Conservation (phyloP, 30 jellyfish, hydroid and myxozoan genomes). For the Rhopilema esculentum region DNA sequence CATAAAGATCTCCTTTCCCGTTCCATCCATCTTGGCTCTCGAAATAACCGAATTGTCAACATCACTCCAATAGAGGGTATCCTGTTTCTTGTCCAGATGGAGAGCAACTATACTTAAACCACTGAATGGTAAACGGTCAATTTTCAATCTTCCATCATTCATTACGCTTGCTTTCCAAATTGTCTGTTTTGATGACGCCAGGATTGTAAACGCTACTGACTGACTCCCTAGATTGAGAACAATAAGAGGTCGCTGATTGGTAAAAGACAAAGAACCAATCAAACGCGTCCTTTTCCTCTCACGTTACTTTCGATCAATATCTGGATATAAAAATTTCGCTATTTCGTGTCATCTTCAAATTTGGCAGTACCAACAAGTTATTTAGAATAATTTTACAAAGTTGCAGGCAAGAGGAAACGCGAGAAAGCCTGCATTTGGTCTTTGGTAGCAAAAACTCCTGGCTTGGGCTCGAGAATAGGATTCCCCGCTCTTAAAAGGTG, state of each 20-base stretch:
- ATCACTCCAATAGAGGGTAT: slow-evolving; percentile 67
- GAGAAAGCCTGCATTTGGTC: too few species aligned
- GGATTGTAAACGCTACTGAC: slow-evolving; percentile 9
- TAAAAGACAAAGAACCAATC: neutral
- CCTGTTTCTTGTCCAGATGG: slow-evolving; percentile 29
- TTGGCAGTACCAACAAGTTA: too few species aligned
- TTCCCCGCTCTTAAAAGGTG: too few species aligned
- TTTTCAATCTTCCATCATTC: slow-evolving; percentile 55
- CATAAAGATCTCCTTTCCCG: slow-evolving; percentile 34
- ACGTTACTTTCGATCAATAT: too few species aligned
- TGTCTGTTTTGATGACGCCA: slow-evolving; percentile 23
- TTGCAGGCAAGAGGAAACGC: too few species aligned
- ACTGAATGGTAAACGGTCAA: slow-evolving; percentile 35
- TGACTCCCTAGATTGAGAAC: neutral
- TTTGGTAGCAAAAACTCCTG: too few species aligned
- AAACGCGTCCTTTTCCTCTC: too few species aligned
- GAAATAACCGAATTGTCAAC: slow-evolving; percentile 37
- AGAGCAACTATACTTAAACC: slow-evolving; percentile 52
- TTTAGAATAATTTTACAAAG: too few species aligned
- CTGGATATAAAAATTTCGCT: too few species aligned
- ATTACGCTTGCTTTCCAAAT: slow-evolving; percentile 50
- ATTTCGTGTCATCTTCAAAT: too few species aligned
- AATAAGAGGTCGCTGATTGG: neutral
- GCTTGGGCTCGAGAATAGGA: too few species aligned
- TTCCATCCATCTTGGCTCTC: slow-evolving; percentile 69